Percentiles rank a stretch among this genome's conserved stretches.
Conservation (phyloP, 2,888 invertebrate genomes). For the Acholoe squamosa region DNA sequence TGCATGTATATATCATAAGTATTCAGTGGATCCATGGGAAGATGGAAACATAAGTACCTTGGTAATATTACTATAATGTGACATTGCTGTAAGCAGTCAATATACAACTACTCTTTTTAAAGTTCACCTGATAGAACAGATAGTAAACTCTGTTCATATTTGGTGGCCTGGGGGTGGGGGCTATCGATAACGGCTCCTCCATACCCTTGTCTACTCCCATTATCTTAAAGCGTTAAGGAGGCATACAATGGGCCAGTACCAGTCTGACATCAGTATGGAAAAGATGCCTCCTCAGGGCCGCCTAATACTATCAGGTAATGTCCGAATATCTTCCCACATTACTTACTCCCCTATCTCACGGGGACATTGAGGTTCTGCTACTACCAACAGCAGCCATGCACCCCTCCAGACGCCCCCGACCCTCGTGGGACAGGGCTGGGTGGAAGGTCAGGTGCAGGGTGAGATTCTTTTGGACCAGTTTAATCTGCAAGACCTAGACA, state of each 20-base stretch:
- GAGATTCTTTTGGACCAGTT: neutral
- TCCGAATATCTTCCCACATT: slow-evolving; percentile 11
- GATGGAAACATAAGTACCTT: too few species aligned
- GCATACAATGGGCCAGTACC: neutral
- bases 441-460: neutral
- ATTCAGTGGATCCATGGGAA: too few species aligned
- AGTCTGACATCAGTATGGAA: neutral
- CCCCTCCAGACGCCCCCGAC: neutral
- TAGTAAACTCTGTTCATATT: too few species aligned
- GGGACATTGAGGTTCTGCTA: neutral
- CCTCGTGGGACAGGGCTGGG: neutral
- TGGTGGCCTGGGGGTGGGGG: too few species aligned
- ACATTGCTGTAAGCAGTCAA: too few species aligned
- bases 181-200: neutral
- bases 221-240: neutral
- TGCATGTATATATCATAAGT: too few species aligned
- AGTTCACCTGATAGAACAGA: too few species aligned
- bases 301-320: slow-evolving; percentile 27
- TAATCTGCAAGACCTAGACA: neutral
- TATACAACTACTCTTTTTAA: too few species aligned
- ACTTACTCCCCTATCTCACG: neutral
- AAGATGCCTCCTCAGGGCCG: neutral
- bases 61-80: too few species aligned
- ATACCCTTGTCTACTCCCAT: neutral
- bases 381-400: neutral